phyloP scores from a whole-genome alignment of 2,113 vertebrate species.

The Myxocyprinus asiaticus region DNA sequence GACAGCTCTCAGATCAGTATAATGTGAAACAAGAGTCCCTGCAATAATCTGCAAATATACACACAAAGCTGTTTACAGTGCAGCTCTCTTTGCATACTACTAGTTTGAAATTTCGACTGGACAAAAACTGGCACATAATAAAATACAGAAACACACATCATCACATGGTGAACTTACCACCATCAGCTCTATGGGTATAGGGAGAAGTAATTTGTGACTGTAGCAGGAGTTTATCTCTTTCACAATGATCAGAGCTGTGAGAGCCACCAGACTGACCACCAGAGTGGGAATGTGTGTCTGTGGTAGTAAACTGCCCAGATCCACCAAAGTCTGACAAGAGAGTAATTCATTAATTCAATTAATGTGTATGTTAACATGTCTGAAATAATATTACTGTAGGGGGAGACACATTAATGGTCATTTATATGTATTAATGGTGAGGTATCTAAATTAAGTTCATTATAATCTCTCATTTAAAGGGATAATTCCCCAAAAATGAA shows the following conservation, averaged over 20 bases:
- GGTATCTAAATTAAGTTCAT: too few relatives aligned
- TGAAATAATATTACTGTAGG: too few relatives aligned
- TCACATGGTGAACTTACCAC: conserved; percentile 70
- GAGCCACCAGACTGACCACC: conserved; percentile 79
- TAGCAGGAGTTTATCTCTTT: conserved; percentile 84
- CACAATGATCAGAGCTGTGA: conserved; percentile 76
- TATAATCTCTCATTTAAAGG: too few relatives aligned
- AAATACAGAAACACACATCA: too few relatives aligned
- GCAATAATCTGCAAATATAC: conserved; percentile 76
- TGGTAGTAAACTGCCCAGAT: conserved; percentile 78
- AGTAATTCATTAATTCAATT: too few relatives aligned
- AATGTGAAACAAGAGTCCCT: conserved; percentile 83
- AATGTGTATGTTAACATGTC: too few relatives aligned
- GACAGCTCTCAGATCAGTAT: conserved; percentile 60
- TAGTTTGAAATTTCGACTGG: too few relatives aligned
- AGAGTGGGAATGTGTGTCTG: conserved; percentile 75
- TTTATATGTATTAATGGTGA: too few relatives aligned
- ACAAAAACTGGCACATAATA: too few relatives aligned
- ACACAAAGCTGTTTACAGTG: background rate
- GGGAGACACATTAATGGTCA: too few relatives aligned
- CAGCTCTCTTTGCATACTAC: background rate
- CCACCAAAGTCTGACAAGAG: conserved; percentile 75
- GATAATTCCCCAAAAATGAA: too few relatives aligned
- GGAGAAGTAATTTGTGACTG: conserved; percentile 76
- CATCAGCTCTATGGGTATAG: conserved; percentile 88